Evolutionary conservation across 2,888 invertebrate species (phyloP), one percentile per base, ranked within the genome.

Genomic region (Pandemis corylana): DNA sequence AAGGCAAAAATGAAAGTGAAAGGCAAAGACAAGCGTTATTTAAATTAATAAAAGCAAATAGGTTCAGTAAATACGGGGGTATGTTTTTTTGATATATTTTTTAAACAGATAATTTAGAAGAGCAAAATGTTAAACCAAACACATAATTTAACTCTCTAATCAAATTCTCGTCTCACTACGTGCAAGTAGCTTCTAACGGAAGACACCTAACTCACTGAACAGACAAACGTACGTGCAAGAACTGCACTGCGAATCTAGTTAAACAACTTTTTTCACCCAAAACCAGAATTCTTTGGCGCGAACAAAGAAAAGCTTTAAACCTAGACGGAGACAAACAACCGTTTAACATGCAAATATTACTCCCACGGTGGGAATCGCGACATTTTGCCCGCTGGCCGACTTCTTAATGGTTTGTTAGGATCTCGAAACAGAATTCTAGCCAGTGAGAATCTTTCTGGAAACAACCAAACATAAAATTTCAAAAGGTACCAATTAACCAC

Each of bases 291-390:
- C 72, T 65, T 65, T 67, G 15, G 20, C 63, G 65, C 64, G 62
- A 75, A 75, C 75, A 75, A 75, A 75, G 75, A 75, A 70, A 62
- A 70, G 44, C 69, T 51, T 41, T 51, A 63, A 44, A 63, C 62
- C 42, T 46, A 62, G 74, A 74, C 69, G 51, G 70, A 75, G 74
- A 75, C 75, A 75, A 71, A 75, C 71, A 70, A 71, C 66, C 75
- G 71, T 63, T 75, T 75, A 75, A 67, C 75, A 75, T 75, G 75
- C 75, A 75, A 75, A 75, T 75, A 71, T 75, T 70, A 67, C 44
- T 70, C 75, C 71, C 67, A 13, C 13, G 70, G 71, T 66, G 73
- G 46, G 69, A 74, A 70, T 62, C 65, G 53, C 66, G 75, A 67
- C 67, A 42, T 69, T 68, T 51, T 53, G 61, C 62, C 42, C 5